These are phyloP conservation scores for Thamnaconus septentrionalis DNA, from an alignment of 2,113 vertebrate species.

Conservation along the genomic window DNA sequence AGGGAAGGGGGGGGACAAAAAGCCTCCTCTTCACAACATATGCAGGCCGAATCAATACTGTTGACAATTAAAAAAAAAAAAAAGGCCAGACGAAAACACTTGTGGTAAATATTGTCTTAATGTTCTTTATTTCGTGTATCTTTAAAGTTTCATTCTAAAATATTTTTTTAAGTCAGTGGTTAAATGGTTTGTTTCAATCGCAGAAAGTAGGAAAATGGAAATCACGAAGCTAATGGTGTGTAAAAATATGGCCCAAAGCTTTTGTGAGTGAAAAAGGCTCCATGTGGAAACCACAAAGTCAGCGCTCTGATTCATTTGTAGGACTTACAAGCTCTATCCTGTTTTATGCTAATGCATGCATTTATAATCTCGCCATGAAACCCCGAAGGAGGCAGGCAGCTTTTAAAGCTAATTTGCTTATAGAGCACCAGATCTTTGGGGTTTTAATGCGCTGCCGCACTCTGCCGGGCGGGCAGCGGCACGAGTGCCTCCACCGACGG, in stretches of 20 bases:
- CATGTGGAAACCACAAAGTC: constrained; percentile 4
- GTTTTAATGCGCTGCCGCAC: background rate
- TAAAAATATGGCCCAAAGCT: background rate
- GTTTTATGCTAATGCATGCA: constrained; percentile 24
- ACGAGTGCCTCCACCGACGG: too few species aligned
- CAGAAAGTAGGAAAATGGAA: background rate
- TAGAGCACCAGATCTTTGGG: background rate
- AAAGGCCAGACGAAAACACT: too few species aligned
- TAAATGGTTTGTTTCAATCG: too few species aligned
- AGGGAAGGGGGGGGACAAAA: too few species aligned
- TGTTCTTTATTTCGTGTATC: too few species aligned
- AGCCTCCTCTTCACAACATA: too few species aligned
- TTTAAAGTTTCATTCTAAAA: too few species aligned
- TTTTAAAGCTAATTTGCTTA: constrained; percentile 7
- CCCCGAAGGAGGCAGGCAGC: background rate
- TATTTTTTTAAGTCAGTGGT: too few species aligned
- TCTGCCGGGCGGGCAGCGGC: background rate
- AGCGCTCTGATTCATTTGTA: background rate
- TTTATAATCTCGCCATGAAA: constrained; percentile 1
- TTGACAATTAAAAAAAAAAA: too few species aligned
- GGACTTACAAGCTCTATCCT: constrained; percentile 1
- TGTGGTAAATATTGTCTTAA: too few species aligned
- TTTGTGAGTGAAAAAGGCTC: constrained; percentile 6
- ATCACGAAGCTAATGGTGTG: background rate
- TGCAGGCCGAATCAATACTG: too few species aligned